Evolutionary conservation across 1,140 invertebrate genomes (phyloP), one percentile per base, ranked within the genome.

Genomic region (Pseudomyrmex flavicornis): DNA sequence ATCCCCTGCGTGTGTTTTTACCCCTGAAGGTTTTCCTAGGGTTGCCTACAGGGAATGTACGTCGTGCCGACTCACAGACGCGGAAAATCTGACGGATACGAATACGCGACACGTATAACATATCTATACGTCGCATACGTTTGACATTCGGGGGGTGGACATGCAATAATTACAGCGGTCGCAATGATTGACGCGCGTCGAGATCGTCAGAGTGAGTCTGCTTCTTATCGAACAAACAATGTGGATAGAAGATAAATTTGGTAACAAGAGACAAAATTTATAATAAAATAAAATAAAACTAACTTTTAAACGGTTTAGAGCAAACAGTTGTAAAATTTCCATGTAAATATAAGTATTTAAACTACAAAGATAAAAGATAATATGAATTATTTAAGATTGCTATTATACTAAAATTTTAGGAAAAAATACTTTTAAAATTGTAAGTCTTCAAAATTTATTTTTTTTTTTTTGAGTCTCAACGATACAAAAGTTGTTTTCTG

Each of bases 11-110:
- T 44, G 63, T 75, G 63, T 75, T 73, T 63, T 82, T 72, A 59
- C 59, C 70, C 68, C 70, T 52, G 63, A 48, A 58, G 52, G 26
- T 73, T 61, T 73, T 56, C 59, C 26, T 77, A 58, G 56, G 66
- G 54, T 62, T 65, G 48, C 65, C 56, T 52, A n/a, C 68, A 52
- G 50, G 7, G 59, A 50, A 58, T 79, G 15, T 58, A 50, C 52
- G 66, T 79, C 76, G 52, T 26, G 48, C 83, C 80, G 72, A 66
- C 10, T 72, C 82, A 84, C 73, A 79, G 82, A 74, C 68, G 61
- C 17, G 89, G 88, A 89, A 92, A 91, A 92, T 92, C 66, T 88
- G 83, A 84, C 75, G 87, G 66, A 82, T 86, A 85, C 26, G 79
- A 61, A 66, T 76, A 83, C 44, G 58, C 72, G 76, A 50, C 61